phyloP scores from a whole-genome alignment of 1,140 invertebrate species.

The Heliconius eleuchia region DNA sequence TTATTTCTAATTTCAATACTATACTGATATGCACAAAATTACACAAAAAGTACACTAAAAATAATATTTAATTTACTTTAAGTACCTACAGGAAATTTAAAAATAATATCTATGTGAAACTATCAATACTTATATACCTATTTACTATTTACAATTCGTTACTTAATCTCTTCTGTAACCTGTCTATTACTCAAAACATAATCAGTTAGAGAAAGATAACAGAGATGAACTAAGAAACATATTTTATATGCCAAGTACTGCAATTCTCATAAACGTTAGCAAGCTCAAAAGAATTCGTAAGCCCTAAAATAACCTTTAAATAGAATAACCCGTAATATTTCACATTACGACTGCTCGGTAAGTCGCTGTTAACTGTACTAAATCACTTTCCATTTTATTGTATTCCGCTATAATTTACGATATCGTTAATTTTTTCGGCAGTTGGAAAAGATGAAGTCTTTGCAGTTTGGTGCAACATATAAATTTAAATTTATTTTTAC shows the following conservation, averaged over 20 bases:
- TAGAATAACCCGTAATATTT: slow-evolving; percentile 18
- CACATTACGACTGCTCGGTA: slow-evolving; percentile 24
- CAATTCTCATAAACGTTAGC: neutral
- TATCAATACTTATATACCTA: too few relatives aligned
- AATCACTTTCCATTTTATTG: slow-evolving; percentile 32
- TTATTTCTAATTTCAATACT: too few relatives aligned
- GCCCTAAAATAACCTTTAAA: slow-evolving; percentile 5
- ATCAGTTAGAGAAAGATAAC: too few relatives aligned
- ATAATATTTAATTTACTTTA: too few relatives aligned
- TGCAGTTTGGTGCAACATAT: neutral
- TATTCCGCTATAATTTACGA: slow-evolving; percentile 27
- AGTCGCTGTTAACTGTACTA: slow-evolving; percentile 26
- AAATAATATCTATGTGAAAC: too few relatives aligned
- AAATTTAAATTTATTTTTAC: neutral
- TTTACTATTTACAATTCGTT: too few relatives aligned
- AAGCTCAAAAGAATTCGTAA: neutral
- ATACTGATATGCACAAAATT: too few relatives aligned
- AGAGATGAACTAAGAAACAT: too few relatives aligned
- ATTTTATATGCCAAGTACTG: neutral
- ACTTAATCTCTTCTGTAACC: too few relatives aligned
- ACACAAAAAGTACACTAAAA: too few relatives aligned
- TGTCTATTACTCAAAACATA: too few relatives aligned
- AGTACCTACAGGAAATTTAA: too few relatives aligned
- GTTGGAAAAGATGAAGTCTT: neutral
- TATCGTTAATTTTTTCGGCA: slow-evolving; percentile 9